Evolutionary conservation across 1,140 invertebrate genomes (phyloP), one percentile per base, ranked within the genome.

Genomic region (Notospermus geniculatus): DNA sequence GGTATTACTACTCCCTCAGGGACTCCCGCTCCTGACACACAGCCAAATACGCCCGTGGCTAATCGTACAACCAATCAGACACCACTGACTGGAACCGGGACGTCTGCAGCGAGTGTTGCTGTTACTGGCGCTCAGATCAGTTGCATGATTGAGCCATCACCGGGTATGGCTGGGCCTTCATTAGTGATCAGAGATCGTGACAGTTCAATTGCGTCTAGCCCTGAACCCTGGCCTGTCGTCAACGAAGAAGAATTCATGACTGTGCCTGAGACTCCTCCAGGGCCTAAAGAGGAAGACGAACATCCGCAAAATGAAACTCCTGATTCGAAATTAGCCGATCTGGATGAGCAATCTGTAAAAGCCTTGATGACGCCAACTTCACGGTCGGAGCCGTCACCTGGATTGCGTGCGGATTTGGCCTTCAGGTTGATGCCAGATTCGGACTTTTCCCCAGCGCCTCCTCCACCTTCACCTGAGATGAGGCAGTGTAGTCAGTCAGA

Each of bases 401-500:
- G 55, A 23, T 62, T 55, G 13, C 43, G 55, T 15, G 43, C 29
- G 22, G 54, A 63, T 27, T 25, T 61, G 57, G 62, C 59, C 36
- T 59, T 61, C 13, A 64, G 43, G 22, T 36, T 43, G 15, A 70
- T 70, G 58, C 62, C 52, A 11, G 65, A 67, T 36, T 36, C 32
- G 4, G 32, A 36, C 32, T 36, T 36, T 32, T 73, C 73, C 0
- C 73, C 73, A 9, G 71, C 60, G 0, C 71, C 71, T 4, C 71
- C 73, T 1, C 73, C 73, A 25, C 73, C 73, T 7, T 75, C 73
- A 0, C 73, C 73, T 0, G 73, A 75, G 36, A 57, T 64, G 25
- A 68, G 63, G 23, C 63, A 71, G 22, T 54, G 64, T 15, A 9
- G 62, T 50, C 30, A 52, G 54, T n/a, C 28, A 56, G 15, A 46